phyloP scores from a whole-genome alignment of 2,797 vertebrate genomes.

The Brachyrhaphis roseni region DNA sequence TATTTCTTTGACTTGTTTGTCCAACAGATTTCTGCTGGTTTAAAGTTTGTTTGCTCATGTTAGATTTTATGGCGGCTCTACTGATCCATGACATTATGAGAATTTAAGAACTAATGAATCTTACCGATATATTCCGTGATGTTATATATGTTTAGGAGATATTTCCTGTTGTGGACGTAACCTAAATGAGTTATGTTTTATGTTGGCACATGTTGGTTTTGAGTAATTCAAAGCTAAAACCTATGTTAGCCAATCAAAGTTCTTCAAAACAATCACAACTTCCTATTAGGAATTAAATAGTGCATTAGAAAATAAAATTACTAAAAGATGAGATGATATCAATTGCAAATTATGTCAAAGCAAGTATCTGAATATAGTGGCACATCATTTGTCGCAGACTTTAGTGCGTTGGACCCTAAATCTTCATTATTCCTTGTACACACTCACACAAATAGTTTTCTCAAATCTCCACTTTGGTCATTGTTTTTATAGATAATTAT shows the following conservation, averaged over 20 bases:
- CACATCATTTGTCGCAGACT: no score
- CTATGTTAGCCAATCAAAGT: not conserved
- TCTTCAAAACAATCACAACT: no score
- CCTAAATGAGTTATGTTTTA: not conserved
- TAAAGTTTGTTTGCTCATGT: not conserved
- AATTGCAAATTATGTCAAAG: no score
- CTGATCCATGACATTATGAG: not conserved
- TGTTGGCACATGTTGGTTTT: not conserved
- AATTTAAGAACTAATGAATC: not conserved
- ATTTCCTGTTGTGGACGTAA: not conserved
- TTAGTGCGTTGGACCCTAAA: no score
- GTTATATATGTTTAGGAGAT: not conserved
- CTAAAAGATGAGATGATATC: no score
- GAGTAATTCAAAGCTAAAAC: not conserved
- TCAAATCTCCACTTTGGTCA: no score
- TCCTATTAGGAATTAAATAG: no score
- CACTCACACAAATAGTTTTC: no score
- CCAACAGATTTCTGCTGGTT: not conserved
- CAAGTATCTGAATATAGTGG: no score
- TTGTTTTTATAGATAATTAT: no score
- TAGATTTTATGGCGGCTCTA: not conserved
- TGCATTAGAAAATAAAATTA: no score
- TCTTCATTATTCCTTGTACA: no score
- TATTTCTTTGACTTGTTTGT: not conserved
- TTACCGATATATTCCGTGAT: not conserved